These are phyloP conservation scores for Nesospiza acunhae DNA, from an alignment of 2,113 vertebrate species.

Conservation along the genomic window DNA sequence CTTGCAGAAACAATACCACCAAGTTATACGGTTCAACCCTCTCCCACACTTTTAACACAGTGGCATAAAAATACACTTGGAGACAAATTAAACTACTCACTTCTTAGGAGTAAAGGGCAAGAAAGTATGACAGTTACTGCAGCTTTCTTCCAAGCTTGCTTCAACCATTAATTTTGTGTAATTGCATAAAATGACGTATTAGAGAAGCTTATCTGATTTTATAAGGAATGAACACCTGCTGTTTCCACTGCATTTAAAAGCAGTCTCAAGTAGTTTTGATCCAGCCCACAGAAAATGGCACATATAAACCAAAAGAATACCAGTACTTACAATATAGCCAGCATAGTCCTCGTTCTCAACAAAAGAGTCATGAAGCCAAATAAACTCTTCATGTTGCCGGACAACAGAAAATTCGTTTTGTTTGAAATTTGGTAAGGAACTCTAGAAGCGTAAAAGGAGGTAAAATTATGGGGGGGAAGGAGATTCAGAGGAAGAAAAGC, in stretches of 20 bases:
- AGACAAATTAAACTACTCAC: not conserved
- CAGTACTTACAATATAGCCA: conserved; percentile 92
- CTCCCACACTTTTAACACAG: not conserved
- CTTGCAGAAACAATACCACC: not conserved
- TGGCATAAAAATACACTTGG: not conserved
- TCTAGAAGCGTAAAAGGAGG: conserved; percentile 76
- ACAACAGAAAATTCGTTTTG: conserved; percentile 98
- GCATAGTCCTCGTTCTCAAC: conserved; percentile 98
- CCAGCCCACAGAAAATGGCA: not conserved
- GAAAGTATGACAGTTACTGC: not conserved
- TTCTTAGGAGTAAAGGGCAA: not conserved
- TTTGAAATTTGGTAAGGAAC: conserved; percentile 97
- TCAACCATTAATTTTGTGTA: not conserved
- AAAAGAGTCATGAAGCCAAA: conserved; percentile 98
- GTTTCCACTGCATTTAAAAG: not conserved
- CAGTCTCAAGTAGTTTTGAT: not conserved
- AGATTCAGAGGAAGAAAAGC: not conserved
- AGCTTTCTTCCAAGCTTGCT: not conserved
- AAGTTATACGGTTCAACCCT: not conserved
- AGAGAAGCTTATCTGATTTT: not conserved
- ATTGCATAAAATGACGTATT: not conserved
- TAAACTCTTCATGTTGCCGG: conserved; percentile 97
- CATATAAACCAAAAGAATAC: not conserved
- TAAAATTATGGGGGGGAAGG: not conserved
- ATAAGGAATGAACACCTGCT: not conserved